A percentile compares a stretch with the other conserved stretches of the same genome.
phyloP scores from a whole-genome alignment of 2,797 vertebrate genomes.

The Helostoma temminkii region DNA sequence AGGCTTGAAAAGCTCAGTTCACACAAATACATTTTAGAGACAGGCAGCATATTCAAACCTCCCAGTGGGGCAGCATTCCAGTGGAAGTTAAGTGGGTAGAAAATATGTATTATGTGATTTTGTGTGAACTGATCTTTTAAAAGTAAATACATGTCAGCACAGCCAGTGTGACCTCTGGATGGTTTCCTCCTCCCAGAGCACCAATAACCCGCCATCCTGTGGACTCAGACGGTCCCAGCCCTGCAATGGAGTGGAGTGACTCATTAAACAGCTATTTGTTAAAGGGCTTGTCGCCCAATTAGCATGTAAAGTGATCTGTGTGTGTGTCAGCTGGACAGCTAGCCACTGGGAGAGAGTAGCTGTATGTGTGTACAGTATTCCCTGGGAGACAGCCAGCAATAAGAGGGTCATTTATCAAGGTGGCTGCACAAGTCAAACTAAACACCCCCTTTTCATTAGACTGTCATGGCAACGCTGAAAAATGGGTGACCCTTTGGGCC shows the following conservation, averaged over 20 bases:
- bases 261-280: slow-evolving; percentile 73
- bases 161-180: slow-evolving; percentile 32
- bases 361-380: slow-evolving; percentile 66
- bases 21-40: too few relatives aligned
- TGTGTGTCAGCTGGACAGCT: slow-evolving; percentile 63
- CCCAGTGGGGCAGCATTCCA: neutral
- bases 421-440: slow-evolving; percentile 76
- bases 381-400: slow-evolving; percentile 64
- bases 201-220: neutral
- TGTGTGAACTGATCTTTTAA: slow-evolving; percentile 13
- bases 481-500: slow-evolving; percentile 62
- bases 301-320: slow-evolving; percentile 77
- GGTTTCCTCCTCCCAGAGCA: slow-evolving; percentile 9
- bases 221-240: slow-evolving; percentile 31
- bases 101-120: neutral
- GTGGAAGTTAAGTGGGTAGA: neutral
- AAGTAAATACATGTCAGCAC: slow-evolving; percentile 11
- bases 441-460: slow-evolving; percentile 48
- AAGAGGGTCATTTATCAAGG: slow-evolving; percentile 80
- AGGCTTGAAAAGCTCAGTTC: too few relatives aligned
- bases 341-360: slow-evolving; percentile 34
- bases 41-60: neutral
- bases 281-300: slow-evolving; percentile 71
- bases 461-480: slow-evolving; percentile 75
- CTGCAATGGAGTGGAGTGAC: slow-evolving; percentile 25